Evolutionary conservation across 1,140 invertebrate species (phyloP).

Genomic region (Zaprionus gabonicus): DNA sequence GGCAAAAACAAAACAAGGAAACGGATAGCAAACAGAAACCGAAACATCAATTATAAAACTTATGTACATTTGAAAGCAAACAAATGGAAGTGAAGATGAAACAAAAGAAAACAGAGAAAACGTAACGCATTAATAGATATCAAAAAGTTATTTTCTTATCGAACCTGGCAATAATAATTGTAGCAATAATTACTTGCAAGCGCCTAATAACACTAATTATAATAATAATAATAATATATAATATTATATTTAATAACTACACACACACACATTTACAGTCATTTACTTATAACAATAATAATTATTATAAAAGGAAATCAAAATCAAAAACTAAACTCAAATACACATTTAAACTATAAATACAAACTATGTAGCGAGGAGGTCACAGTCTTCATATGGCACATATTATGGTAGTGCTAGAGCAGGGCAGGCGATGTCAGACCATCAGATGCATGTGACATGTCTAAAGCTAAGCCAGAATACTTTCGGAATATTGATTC

Average conservation of each 20-base stretch:
- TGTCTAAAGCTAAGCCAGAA: slow-evolving; percentile 27
- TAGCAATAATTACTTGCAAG: slow-evolving; percentile 47
- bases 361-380: neutral
- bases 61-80: slow-evolving; percentile 17
- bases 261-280: slow-evolving; percentile 34
- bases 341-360: slow-evolving; percentile 28
- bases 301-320: slow-evolving; percentile 28
- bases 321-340: slow-evolving; percentile 28
- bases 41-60: slow-evolving; percentile 29
- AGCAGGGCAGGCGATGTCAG: slow-evolving; percentile 7
- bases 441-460: slow-evolving; percentile 30
- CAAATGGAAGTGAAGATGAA: slow-evolving; percentile 3
- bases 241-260: slow-evolving; percentile 44
- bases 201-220: slow-evolving; percentile 43
- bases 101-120: slow-evolving; percentile 10
- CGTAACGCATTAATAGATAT: slow-evolving; percentile 52
- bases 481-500: slow-evolving; percentile 18
- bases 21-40: neutral
- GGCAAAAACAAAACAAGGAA: slow-evolving; percentile 2
- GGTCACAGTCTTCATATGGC: slow-evolving; percentile 22
- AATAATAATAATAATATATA: slow-evolving; percentile 48
- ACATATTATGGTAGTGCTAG: neutral
- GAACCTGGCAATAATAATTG: slow-evolving; percentile 79
- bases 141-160: slow-evolving; percentile 76
- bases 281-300: slow-evolving; percentile 34